phyloP scores from a whole-genome alignment of 2,888 invertebrate genomes.

The Xestia rhomboidea region DNA sequence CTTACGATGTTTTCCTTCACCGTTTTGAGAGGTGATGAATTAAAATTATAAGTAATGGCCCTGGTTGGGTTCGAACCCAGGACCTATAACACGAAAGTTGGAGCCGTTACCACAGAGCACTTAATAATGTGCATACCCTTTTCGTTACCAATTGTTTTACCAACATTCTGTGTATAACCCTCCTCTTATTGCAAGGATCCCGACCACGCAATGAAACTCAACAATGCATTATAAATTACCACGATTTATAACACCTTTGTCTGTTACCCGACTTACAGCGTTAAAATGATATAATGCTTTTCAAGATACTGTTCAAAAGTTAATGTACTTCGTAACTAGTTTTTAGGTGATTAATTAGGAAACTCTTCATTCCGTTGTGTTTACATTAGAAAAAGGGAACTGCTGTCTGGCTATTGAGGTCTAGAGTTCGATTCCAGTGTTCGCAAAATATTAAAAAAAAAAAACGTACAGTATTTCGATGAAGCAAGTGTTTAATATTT shows the following conservation, averaged over 20 bases:
- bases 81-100: neutral
- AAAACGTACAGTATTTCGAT: too few relatives aligned
- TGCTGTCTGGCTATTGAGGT: neutral
- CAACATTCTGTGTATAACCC: conserved; percentile 13
- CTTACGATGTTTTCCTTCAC: neutral
- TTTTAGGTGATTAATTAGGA: conserved; percentile 48
- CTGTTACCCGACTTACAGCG: conserved; percentile 44
- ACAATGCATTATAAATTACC: conserved; percentile 66
- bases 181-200: neutral
- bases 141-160: neutral
- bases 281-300: conserved; percentile 72
- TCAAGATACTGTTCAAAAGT: conserved; percentile 77
- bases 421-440: neutral
- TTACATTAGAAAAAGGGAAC: neutral
- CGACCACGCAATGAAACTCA: conserved; percentile 42
- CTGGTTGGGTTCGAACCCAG: neutral
- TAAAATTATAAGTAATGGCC: neutral
- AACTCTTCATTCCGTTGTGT: conserved; percentile 34
- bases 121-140: neutral
- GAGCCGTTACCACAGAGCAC: too few relatives aligned
- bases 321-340: conserved; percentile 78
- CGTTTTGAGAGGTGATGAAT: neutral
- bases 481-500: too few relatives aligned
- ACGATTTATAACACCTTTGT: conserved; percentile 76
- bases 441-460: too few relatives aligned